Evolutionary conservation across 1,140 invertebrate species (phyloP).

Genomic region (Trissolcus basalis): DNA sequence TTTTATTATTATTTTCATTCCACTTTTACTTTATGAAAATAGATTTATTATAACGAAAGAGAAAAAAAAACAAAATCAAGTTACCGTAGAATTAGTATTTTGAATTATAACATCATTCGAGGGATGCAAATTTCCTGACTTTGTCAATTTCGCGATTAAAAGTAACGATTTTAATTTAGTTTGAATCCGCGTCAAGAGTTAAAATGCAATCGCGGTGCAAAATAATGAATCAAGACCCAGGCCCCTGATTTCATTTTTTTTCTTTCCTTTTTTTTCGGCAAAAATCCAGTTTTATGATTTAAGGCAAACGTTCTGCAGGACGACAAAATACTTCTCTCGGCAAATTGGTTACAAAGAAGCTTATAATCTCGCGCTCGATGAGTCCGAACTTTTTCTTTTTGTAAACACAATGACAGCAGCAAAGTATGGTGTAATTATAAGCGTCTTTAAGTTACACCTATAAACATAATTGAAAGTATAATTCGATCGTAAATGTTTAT

Average conservation of each 20-base stretch:
- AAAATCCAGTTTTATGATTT: slow-evolving; percentile 2
- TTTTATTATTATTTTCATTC: no score
- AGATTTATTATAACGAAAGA: no score
- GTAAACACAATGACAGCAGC: slow-evolving; percentile 10
- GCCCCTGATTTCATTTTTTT: not conserved
- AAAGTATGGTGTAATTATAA: slow-evolving; percentile 4
- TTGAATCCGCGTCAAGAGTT: not conserved
- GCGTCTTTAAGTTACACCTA: slow-evolving; percentile 41
- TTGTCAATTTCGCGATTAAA: not conserved
- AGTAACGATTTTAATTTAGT: slow-evolving; percentile 5
- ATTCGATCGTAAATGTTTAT: slow-evolving; percentile 42
- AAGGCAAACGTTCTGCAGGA: not conserved
- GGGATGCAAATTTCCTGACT: not conserved
- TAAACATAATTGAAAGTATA: slow-evolving; percentile 43
- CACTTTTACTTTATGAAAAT: no score
- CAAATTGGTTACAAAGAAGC: not conserved
- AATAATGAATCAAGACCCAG: slow-evolving; percentile 3
- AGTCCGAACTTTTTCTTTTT: not conserved
- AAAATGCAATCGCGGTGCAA: slow-evolving; percentile 3
- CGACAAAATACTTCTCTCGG: not conserved
- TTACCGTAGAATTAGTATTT: no score
- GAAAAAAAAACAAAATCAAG: no score
- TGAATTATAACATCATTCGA: not conserved
- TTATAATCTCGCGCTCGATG: not conserved
- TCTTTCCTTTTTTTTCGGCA: not conserved